Base-by-base conservation (phyloP, 1,140 invertebrate species). In the Ostrea denselamellosa region DNA sequence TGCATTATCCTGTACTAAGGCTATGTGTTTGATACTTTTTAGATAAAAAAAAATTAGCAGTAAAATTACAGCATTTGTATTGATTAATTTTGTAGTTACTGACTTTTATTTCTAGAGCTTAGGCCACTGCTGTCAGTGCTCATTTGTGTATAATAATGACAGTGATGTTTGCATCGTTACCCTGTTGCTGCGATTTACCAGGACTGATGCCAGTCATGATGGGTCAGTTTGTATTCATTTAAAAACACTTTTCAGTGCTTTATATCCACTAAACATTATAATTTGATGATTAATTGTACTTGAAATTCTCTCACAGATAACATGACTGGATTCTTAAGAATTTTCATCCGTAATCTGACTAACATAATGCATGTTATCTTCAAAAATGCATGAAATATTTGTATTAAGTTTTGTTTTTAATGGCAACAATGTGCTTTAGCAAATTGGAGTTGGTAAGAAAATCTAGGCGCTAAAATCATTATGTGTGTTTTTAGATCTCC, bases 81-180 rank as follows among this genome's bases (percentile, higher is more conserved):
- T 44, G 1, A 1, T 5, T 44, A 44, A 44, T 44, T 44, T 44
- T 44, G 34, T 44, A 44, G 5, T n/a, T 53, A 51, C 51, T 65
- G 7, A 62, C 56, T 62, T 54, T 22, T 89, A 85, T 58, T 90
- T 88, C 71, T 86, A 94, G 93, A 89, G 91, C 14, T 62, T 93
- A 56, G 93, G 93, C 54, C 77, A 92, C 25, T 93, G 91, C 85
- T 92, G 91, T 86, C 91, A 93, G 86, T 90, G 88, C 53, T 93
- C 91, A 12, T 54, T 93, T 52, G 90, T 92, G 2, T 93, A 90
- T 85, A 93, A 93, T 86, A 89, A 86, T 25, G 90, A 89, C 17
- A 85, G 65, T 34, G 90, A 90, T 22, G 25, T 94, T 10, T 90
- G 87, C 86, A 87, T 94, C 3, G 87, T 87, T 17, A 92, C 93